These are phyloP conservation scores for Triops cancriformis DNA, from an alignment of 1,140 invertebrate genomes.

Conservation along the genomic window DNA sequence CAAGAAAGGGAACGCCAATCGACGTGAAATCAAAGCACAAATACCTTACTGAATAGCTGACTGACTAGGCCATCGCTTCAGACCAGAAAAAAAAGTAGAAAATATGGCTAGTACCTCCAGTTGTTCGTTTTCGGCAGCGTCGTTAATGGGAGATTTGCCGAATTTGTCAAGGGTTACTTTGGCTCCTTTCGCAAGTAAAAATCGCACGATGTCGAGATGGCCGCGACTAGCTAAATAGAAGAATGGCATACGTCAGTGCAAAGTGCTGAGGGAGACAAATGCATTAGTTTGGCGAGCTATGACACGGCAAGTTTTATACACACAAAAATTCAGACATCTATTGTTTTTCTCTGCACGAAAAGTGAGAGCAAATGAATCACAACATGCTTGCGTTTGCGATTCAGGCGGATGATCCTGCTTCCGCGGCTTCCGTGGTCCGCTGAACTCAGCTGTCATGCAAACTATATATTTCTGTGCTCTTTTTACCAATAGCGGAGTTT, in stretches of 20 bases:
- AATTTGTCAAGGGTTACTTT: constrained; percentile 68
- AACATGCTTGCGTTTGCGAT: too few relatives aligned
- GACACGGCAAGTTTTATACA: too few relatives aligned
- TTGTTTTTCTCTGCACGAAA: too few relatives aligned
- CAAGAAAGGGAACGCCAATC: too few relatives aligned
- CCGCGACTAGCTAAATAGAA: constrained; percentile 55
- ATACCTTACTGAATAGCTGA: background rate
- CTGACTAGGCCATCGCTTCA: background rate
- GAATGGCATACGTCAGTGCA: background rate
- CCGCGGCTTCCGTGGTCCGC: too few relatives aligned
- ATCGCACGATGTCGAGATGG: constrained; percentile 67
- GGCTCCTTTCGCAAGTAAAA: constrained; percentile 67
- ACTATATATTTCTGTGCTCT: too few relatives aligned
- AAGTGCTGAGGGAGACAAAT: background rate
- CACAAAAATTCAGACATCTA: too few relatives aligned
- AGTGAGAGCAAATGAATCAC: too few relatives aligned
- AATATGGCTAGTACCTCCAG: constrained; percentile 55
- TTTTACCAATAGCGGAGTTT: too few relatives aligned
- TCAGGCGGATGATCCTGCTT: too few relatives aligned
- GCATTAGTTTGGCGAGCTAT: background rate
- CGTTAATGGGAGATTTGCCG: constrained; percentile 78
- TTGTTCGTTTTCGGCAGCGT: constrained; percentile 80
- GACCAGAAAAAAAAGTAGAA: background rate
- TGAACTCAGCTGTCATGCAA: too few relatives aligned
- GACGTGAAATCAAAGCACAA: background rate